These are phyloP conservation scores for Copsychus sechellarum DNA, from an alignment of 2,113 vertebrate genomes.

Conservation along the genomic window DNA sequence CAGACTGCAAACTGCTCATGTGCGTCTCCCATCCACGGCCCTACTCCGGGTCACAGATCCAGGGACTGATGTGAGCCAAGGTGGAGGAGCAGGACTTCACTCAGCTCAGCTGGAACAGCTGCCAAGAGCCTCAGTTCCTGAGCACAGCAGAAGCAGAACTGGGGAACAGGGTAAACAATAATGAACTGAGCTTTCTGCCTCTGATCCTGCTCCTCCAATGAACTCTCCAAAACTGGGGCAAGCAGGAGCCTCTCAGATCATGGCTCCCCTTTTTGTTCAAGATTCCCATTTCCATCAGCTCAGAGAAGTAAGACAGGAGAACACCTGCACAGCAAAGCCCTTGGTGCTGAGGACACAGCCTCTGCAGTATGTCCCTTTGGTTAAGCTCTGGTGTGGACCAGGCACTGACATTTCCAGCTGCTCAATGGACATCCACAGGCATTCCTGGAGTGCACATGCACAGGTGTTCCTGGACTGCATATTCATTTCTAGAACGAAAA, in stretches of 20 bases:
- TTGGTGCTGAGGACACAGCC: background rate
- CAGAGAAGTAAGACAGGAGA: background rate
- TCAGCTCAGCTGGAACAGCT: background rate
- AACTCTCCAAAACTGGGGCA: background rate
- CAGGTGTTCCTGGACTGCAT: background rate
- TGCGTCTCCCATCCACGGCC: background rate
- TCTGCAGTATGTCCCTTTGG: background rate
- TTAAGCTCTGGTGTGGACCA: background rate
- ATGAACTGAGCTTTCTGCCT: background rate
- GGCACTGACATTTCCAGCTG: background rate
- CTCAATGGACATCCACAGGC: background rate
- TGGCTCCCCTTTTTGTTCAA: background rate
- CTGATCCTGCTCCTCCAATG: background rate
- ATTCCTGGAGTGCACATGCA: background rate
- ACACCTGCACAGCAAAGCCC: background rate
- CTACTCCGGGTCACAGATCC: accelerated
- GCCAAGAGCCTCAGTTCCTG: background rate
- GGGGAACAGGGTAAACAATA: background rate
- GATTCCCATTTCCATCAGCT: background rate
- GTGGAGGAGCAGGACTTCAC: background rate
- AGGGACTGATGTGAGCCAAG: background rate
- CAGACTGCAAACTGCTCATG: background rate
- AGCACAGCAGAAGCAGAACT: background rate
- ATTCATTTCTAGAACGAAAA: background rate
- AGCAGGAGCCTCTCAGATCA: background rate